These are phyloP conservation scores for Oikopleura dioica DNA, from an alignment of 23 tunicate species.

Conservation along the genomic window DNA sequence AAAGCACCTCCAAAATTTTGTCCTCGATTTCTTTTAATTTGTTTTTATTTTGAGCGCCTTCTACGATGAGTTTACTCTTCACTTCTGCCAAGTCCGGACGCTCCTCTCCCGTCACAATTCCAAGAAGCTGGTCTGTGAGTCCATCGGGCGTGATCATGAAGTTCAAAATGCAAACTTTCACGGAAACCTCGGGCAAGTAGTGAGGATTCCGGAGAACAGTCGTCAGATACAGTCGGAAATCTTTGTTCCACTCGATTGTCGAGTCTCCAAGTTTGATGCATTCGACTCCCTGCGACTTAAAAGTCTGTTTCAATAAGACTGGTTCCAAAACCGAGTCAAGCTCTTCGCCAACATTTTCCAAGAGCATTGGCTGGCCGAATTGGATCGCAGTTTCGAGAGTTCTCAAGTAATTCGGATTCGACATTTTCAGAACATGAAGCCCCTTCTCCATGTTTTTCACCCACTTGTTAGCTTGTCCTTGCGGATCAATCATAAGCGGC, in stretches of 20 bases:
- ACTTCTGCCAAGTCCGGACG: slow-evolving; percentile 63
- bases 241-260: slow-evolving; percentile 56
- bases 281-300: slow-evolving; percentile 79
- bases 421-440: slow-evolving; percentile 48
- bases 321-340: slow-evolving; percentile 57
- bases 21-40: slow-evolving; percentile 74
- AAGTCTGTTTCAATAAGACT: slow-evolving; percentile 60
- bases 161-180: slow-evolving; percentile 83
- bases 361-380: slow-evolving; percentile 68
- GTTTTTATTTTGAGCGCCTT: slow-evolving; percentile 69
- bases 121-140: slow-evolving; percentile 75
- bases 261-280: slow-evolving; percentile 81
- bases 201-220: slow-evolving; percentile 75
- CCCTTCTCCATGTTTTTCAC: slow-evolving; percentile 82
- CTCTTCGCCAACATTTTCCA: slow-evolving; percentile 79
- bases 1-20: slow-evolving; percentile 46
- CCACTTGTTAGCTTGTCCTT: slow-evolving; percentile 92
- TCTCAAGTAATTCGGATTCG: slow-evolving; percentile 54
- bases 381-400: slow-evolving; percentile 70
- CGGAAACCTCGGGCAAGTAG: slow-evolving; percentile 77
- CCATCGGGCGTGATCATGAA: slow-evolving; percentile 95
- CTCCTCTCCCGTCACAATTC: slow-evolving; percentile 81
- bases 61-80: slow-evolving; percentile 67
- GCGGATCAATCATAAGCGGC: slow-evolving; percentile 98
- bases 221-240: slow-evolving; percentile 71